Conservation (phyloP, 2,113 vertebrate genomes). For the Melanerpes formicivorus region DNA sequence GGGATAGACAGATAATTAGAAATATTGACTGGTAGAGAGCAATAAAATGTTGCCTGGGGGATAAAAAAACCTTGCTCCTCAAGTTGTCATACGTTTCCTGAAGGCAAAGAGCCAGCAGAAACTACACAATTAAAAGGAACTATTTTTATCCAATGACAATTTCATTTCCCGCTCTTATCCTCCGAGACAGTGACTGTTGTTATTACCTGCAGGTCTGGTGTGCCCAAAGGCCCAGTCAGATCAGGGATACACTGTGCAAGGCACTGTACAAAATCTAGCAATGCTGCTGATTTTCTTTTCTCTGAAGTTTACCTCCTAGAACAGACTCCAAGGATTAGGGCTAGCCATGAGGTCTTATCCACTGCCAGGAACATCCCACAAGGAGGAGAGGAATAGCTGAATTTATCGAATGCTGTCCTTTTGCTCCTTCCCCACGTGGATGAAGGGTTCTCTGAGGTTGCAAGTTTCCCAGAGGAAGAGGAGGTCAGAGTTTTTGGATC, state of each 20-base stretch:
- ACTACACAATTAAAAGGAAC: conserved; percentile 58
- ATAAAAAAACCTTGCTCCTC: not conserved
- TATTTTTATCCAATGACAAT: conserved; percentile 69
- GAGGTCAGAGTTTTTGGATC: not conserved
- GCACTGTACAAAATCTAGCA: not conserved
- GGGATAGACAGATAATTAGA: conserved; percentile 46
- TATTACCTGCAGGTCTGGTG: conserved; percentile 58
- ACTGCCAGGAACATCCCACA: not conserved
- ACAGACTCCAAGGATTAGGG: not conserved
- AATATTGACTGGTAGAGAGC: conserved; percentile 59
- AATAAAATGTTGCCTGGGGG: conserved; percentile 39
- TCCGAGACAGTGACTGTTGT: conserved; percentile 33
- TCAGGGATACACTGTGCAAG: conserved; percentile 34
- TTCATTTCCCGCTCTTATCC: conserved; percentile 54
- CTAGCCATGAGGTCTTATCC: not conserved
- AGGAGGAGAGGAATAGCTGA: not conserved
- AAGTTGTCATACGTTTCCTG: conserved; percentile 46
- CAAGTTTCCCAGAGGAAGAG: not conserved
- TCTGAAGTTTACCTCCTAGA: conserved; percentile 20
- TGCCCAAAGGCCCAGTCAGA: conserved; percentile 56
- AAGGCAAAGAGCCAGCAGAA: conserved; percentile 53
- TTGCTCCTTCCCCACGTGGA: not conserved
- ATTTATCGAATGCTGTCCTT: not conserved
- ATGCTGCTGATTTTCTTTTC: conserved; percentile 17
- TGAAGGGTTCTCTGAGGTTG: not conserved